Evolutionary conservation across 2,797 vertebrate genomes (phyloP).

Genomic region (Glyptemys insculpta): DNA sequence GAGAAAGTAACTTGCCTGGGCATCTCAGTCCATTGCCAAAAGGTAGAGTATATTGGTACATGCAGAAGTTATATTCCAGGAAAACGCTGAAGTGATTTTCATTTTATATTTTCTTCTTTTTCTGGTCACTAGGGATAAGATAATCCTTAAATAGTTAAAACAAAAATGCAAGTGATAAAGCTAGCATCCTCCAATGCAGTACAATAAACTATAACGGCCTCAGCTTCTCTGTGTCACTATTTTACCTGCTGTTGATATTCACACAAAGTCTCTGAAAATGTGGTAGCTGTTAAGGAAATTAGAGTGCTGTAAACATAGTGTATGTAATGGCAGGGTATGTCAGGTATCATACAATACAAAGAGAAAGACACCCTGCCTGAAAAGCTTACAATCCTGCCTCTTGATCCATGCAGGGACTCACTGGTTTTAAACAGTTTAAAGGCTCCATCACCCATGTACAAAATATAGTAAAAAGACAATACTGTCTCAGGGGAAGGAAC

Average conservation of each 20-base stretch:
- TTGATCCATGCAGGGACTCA: fast-evolving
- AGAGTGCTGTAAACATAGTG: constrained; percentile 38
- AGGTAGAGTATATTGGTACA: neutral
- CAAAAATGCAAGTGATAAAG: neutral
- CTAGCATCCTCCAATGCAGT: neutral
- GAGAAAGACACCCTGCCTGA: neutral
- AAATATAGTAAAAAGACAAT: neutral
- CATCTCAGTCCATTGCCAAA: neutral
- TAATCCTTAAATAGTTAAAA: neutral
- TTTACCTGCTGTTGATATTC: constrained; percentile 58
- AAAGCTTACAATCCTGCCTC: neutral
- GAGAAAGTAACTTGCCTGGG: neutral
- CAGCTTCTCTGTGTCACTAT: neutral
- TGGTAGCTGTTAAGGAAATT: constrained; percentile 54
- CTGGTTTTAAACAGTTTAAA: neutral
- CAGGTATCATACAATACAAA: neutral
- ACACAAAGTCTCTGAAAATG: constrained; percentile 41
- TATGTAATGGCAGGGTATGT: neutral
- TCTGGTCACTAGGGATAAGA: neutral
- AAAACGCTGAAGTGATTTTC: neutral
- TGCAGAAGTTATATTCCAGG: neutral
- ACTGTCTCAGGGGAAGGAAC: neutral
- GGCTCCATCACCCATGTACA: neutral
- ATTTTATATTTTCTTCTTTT: neutral
- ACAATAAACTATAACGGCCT: neutral